Conservation (phyloP, 1,140 invertebrate species). For the Macrobrachium nipponense region DNA sequence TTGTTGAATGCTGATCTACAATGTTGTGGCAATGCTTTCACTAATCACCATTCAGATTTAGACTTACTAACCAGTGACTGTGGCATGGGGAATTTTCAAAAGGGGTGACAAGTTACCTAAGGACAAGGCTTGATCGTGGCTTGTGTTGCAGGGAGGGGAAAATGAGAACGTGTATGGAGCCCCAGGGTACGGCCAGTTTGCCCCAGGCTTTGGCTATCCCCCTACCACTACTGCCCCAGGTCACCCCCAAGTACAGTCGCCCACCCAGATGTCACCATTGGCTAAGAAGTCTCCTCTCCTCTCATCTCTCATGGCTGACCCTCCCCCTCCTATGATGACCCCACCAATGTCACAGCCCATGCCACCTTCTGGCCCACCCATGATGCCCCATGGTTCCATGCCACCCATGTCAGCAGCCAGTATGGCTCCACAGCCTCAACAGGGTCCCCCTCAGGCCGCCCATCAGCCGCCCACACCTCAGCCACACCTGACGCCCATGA, state of each 20-base stretch:
- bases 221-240: slow-evolving; percentile 48
- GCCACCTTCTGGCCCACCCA: slow-evolving; percentile 66
- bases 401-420: slow-evolving; percentile 67
- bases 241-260: slow-evolving; percentile 58
- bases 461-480: slow-evolving; percentile 54
- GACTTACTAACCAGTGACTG: neutral
- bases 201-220: slow-evolving; percentile 53
- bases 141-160: slow-evolving; percentile 70
- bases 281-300: slow-evolving; percentile 67
- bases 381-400: slow-evolving; percentile 63
- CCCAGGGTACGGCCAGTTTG: slow-evolving; percentile 67
- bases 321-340: slow-evolving; percentile 66
- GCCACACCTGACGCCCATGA: slow-evolving; percentile 55
- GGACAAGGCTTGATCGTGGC: slow-evolving; percentile 44
- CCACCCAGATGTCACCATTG: slow-evolving; percentile 66
- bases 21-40: too few relatives aligned
- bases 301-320: slow-evolving; percentile 67
- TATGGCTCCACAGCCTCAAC: slow-evolving; percentile 63
- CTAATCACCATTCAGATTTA: too few relatives aligned
- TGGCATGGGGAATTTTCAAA: neutral
- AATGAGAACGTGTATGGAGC: slow-evolving; percentile 71
- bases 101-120: slow-evolving; percentile 7
- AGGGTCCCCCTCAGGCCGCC: slow-evolving; percentile 44
- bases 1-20: too few relatives aligned
- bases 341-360: slow-evolving; percentile 66